phyloP scores from a whole-genome alignment of 1,140 invertebrate species.

The Goniozus legneri region DNA sequence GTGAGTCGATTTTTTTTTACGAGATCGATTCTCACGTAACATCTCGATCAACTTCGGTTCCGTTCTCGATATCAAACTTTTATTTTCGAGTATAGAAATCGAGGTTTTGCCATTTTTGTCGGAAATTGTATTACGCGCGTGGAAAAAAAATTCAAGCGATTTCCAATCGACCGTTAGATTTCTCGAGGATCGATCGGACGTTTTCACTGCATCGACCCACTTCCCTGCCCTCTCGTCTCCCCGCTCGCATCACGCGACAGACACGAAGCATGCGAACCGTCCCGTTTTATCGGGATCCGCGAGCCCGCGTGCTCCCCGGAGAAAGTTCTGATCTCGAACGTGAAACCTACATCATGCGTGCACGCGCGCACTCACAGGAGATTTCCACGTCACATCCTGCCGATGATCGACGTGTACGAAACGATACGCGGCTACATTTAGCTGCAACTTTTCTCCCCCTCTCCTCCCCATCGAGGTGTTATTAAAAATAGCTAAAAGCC shows the following conservation, averaged over 20 bases:
- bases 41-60: background rate
- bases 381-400: conserved; percentile 25
- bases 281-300: background rate
- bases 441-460: background rate
- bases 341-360: too few relatives aligned
- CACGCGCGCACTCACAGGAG: conserved; percentile 2
- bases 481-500: background rate
- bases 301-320: conserved; percentile 6
- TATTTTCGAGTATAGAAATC: too few relatives aligned
- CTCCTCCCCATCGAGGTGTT: background rate
- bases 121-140: background rate
- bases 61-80: background rate
- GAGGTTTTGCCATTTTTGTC: too few relatives aligned
- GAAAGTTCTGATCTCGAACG: conserved; percentile 28
- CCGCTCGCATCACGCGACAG: background rate
- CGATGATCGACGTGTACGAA: too few relatives aligned
- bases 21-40: background rate
- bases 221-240: conserved; percentile 6
- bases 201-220: conserved; percentile 26
- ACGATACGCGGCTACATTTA: too few relatives aligned
- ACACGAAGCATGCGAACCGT: background rate
- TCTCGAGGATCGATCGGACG: conserved; percentile 16
- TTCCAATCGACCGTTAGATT: background rate
- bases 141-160: background rate
- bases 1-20: background rate